phyloP scores from a whole-genome alignment of 2,888 invertebrate genomes.

The Agonum fuliginosum region DNA sequence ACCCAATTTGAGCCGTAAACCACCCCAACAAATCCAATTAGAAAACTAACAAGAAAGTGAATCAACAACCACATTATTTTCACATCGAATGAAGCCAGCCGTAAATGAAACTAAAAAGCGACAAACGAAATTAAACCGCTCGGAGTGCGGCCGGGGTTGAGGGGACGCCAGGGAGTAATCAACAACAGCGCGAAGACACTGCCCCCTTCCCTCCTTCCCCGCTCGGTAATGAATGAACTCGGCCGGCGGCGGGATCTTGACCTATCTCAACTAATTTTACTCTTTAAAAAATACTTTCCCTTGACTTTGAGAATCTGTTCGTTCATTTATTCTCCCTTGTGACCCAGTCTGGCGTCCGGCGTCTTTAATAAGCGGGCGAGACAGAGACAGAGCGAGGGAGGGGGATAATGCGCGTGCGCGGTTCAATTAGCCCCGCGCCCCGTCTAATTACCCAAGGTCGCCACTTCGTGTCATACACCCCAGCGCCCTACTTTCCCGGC shows the following conservation, averaged over 20 bases:
- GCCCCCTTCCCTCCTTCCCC: not conserved
- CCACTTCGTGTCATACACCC: conserved; percentile 34
- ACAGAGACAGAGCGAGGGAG: not conserved
- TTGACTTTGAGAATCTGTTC: conserved; percentile 66
- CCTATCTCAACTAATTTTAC: conserved; percentile 73
- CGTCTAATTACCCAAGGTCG: conserved; percentile 51
- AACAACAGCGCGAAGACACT: conserved; percentile 37
- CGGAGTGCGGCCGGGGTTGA: not conserved
- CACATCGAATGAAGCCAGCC: conserved; percentile 9
- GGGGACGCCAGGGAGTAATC: conserved; percentile 12
- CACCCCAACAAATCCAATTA: conserved; percentile 19
- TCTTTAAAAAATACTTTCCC: conserved; percentile 72
- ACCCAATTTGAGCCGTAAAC: not conserved
- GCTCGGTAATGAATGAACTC: conserved; percentile 52
- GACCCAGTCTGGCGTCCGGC: conserved; percentile 67
- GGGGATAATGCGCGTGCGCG: conserved; percentile 7
- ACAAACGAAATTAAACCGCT: conserved; percentile 35
- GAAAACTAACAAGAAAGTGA: conserved; percentile 26
- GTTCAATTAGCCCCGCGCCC: conserved; percentile 47
- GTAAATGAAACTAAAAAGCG: conserved; percentile 46
- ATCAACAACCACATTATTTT: conserved; percentile 17
- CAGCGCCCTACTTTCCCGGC: conserved; percentile 22
- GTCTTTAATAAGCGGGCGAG: conserved; percentile 70
- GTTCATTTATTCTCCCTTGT: conserved; percentile 39
- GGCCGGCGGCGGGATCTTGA: conserved; percentile 64